Evolutionary conservation across 2,888 invertebrate genomes (phyloP).

Genomic region (Cantharis rufa): DNA sequence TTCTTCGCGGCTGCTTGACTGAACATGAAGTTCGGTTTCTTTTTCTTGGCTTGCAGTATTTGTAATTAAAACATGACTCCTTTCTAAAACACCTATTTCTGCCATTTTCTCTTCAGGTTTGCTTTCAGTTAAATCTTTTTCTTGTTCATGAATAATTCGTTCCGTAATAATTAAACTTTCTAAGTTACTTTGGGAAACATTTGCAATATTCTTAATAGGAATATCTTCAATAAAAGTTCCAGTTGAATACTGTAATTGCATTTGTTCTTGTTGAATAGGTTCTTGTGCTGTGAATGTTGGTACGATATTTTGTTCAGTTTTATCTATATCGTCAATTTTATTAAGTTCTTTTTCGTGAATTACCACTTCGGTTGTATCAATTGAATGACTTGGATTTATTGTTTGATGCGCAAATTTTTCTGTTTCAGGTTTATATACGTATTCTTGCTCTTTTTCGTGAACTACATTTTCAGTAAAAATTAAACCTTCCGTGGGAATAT

Average conservation of each 20-base stretch:
- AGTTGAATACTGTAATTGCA: slow-evolving; percentile 32
- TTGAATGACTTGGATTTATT: slow-evolving; percentile 32
- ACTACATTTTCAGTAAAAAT: slow-evolving; percentile 53
- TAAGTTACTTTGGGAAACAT: slow-evolving; percentile 44
- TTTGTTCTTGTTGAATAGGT: slow-evolving; percentile 37
- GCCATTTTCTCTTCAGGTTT: slow-evolving; percentile 53
- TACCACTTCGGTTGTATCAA: slow-evolving; percentile 48
- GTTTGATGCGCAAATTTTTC: slow-evolving; percentile 52
- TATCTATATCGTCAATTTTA: slow-evolving; percentile 50
- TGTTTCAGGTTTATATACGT: slow-evolving; percentile 42
- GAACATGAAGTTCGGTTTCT: slow-evolving; percentile 43
- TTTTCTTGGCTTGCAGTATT: slow-evolving; percentile 52
- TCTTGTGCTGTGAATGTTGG: slow-evolving; percentile 46
- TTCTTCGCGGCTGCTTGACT: slow-evolving; percentile 40
- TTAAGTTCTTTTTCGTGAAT: slow-evolving; percentile 45
- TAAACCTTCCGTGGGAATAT: slow-evolving; percentile 55
- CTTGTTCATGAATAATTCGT: slow-evolving; percentile 56
- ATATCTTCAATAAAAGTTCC: slow-evolving; percentile 52
- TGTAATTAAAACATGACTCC: slow-evolving; percentile 49
- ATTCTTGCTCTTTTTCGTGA: slow-evolving; percentile 56
- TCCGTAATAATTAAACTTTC: slow-evolving; percentile 59
- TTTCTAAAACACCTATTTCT: slow-evolving; percentile 53
- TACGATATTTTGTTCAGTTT: slow-evolving; percentile 54
- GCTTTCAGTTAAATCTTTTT: slow-evolving; percentile 49
- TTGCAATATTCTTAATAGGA: slow-evolving; percentile 55